Base-by-base conservation (phyloP, 1,140 invertebrate species). In the Eulimnadia texana region DNA sequence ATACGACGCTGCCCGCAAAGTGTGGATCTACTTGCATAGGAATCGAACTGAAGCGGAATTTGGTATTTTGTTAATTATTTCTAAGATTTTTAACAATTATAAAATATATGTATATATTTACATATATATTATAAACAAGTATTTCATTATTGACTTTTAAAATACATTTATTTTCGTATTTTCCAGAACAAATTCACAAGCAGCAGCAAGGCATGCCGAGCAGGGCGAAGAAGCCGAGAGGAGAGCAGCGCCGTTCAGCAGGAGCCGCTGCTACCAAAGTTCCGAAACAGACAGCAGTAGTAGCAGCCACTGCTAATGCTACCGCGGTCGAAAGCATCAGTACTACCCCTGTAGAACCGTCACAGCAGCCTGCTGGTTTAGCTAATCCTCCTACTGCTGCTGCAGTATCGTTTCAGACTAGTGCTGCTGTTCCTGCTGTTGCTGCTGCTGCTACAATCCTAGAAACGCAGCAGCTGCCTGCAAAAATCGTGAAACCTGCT, bases 1-100 rank as follows among this genome's bases (percentile, higher is more conserved):
- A 68, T 93, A 92, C 72, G 89, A 93, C 71, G 82, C 86, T 0
- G 85, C 87, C 67, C 76, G 85, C 6, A 93, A 93, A 74, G 82
- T 90, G 13, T 94, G 91, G 91, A 84, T 93, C 33, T 93, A 93
- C 74, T 73, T 93, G 55, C 90, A 94, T 72, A 77, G 86, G 50
- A 85, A 79, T 72, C 73, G 86, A 61, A 80, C 81, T 11, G 83
- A 86, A 70, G 80, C 84, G 64, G 86, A 90, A 72, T 88, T 88
- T 73, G 86, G 82, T 72, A 76, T 78, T 69, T 72, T 23, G 22
- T 2, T 27, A 27, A n/a, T 27, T 16, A 24, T 22, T 63, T 49
- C 33, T 47, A 13, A 47, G 47, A 16, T 19, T 24, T 59, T 13
- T 20, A n/a, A n/a, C n/a, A n/a, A n/a, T n/a, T n/a, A n/a, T n/a